Evolutionary conservation across 2,113 vertebrate species (phyloP).

Genomic region (Takifugu bimaculatus): DNA sequence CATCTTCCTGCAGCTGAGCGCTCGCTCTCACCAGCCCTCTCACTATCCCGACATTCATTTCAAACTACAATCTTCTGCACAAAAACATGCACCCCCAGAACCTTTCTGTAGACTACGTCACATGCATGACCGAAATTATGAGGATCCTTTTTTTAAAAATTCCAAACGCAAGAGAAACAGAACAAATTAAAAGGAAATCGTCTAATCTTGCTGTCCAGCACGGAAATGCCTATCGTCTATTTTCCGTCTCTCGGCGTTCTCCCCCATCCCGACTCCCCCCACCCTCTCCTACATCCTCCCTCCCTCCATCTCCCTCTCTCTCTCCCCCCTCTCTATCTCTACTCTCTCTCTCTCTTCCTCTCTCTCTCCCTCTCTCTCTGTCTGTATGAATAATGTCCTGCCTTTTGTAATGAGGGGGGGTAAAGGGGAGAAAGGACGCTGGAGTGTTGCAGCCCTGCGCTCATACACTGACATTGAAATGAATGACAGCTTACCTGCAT

Average conservation of each 20-base stretch:
- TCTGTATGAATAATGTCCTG: constrained; percentile 90
- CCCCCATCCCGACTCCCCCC: constrained; percentile 46
- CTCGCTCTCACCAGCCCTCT: neutral
- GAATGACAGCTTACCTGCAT: constrained; percentile 99
- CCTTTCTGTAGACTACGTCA: neutral
- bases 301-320: constrained; percentile 28
- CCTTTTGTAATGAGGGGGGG: constrained; percentile 83
- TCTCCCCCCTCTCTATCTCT: constrained; percentile 30
- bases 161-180: constrained; percentile 44
- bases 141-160: no score
- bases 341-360: constrained; percentile 55
- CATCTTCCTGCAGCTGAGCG: no score
- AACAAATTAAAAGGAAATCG: constrained; percentile 32
- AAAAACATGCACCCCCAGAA: constrained; percentile 11
- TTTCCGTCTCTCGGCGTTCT: constrained; percentile 59
- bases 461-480: constrained; percentile 86
- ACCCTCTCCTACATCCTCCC: constrained; percentile 21
- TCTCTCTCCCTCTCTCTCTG: constrained; percentile 80
- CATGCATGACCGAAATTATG: neutral
- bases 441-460: constrained; percentile 68
- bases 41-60: neutral
- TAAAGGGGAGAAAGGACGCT: constrained; percentile 65
- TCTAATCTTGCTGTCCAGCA: constrained; percentile 62
- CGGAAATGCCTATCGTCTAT: constrained; percentile 69
- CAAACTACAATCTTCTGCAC: constrained; percentile 9